phyloP scores from a whole-genome alignment of 2,888 invertebrate genomes.

The Phalangium opilio region DNA sequence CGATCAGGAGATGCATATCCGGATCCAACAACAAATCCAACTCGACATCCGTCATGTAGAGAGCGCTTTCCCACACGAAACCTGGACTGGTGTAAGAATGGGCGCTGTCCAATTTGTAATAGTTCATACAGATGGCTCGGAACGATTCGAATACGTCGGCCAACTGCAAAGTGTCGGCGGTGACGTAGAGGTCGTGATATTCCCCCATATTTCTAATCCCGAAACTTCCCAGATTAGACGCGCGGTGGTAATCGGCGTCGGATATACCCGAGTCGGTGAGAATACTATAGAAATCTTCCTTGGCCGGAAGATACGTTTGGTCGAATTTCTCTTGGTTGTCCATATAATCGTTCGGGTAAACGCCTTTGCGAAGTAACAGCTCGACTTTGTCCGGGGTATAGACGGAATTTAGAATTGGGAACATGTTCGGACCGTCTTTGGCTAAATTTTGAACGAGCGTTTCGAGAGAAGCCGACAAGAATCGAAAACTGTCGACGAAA shows the following conservation, averaged over 20 bases:
- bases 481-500: constrained; percentile 2
- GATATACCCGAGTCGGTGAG: constrained; percentile 13
- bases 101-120: constrained; percentile 21
- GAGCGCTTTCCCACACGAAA: constrained; percentile 9
- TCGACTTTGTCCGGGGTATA: not conserved
- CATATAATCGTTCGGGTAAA: constrained; percentile 26
- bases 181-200: constrained; percentile 21
- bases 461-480: constrained; percentile 2
- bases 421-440: not conserved
- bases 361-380: constrained; percentile 21
- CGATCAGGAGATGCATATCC: constrained; percentile 17
- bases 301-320: constrained; percentile 21
- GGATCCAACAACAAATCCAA: constrained; percentile 20
- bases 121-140: constrained; percentile 16
- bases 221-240: constrained; percentile 16
- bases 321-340: constrained; percentile 20
- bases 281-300: constrained; percentile 14
- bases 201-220: constrained; percentile 22
- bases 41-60: constrained; percentile 16
- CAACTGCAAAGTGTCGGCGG: constrained; percentile 19
- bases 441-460: not conserved
- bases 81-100: constrained; percentile 20
- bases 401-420: not conserved
- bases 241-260: constrained; percentile 18
- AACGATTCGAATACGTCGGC: constrained; percentile 24